These are phyloP conservation scores for Bothrops jararaca DNA, from an alignment of 2,113 vertebrate genomes.

Conservation along the genomic window DNA sequence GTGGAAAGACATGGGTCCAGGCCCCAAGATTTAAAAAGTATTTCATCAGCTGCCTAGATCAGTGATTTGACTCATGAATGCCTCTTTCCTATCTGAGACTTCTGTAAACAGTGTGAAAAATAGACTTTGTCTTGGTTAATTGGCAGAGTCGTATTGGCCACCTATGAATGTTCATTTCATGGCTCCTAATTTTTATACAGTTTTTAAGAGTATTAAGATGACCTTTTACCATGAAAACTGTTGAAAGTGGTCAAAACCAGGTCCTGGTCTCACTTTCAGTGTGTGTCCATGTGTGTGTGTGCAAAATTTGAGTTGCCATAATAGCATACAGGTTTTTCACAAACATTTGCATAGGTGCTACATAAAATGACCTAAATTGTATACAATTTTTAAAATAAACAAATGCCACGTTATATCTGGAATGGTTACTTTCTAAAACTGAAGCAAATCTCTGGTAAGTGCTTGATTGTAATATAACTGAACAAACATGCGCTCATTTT, in stretches of 20 bases:
- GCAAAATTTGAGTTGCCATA: background rate
- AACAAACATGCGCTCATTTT: background rate
- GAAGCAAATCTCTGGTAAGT: background rate
- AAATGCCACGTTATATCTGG: background rate
- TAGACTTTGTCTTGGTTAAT: background rate
- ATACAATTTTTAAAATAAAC: background rate
- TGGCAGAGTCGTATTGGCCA: background rate
- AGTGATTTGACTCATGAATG: background rate
- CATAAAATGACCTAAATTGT: background rate
- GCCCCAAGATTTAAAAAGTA: background rate
- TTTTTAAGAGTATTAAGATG: background rate
- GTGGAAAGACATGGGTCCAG: background rate
- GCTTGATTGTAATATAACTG: background rate
- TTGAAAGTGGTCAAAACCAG: background rate
- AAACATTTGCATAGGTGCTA: background rate
- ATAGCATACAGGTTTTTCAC: background rate
- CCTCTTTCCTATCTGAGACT: background rate
- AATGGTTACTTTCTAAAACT: background rate
- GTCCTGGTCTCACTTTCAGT: background rate
- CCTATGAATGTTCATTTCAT: background rate
- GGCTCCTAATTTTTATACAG: background rate
- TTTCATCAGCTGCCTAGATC: background rate
- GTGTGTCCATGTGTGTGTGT: background rate
- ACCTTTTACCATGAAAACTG: background rate
- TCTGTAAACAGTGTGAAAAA: background rate